Conservation (phyloP, 2,888 invertebrate genomes). For the Dasysyrphus albostriatus region DNA sequence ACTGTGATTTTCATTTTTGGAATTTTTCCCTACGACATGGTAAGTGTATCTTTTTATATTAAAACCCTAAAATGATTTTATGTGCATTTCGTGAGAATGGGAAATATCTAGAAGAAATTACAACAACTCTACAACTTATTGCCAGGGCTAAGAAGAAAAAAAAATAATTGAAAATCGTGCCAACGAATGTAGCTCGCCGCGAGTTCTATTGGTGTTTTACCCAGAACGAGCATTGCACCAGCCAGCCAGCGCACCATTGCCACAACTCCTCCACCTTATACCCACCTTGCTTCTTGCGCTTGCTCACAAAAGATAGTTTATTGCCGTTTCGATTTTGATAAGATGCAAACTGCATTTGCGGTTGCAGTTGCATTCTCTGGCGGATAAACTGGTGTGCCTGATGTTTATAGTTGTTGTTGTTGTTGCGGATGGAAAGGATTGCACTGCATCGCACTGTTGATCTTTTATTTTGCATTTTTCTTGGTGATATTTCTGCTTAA, state of each 20-base stretch:
- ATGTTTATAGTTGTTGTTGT: not conserved
- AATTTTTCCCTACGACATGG: constrained; percentile 65
- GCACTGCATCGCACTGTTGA: not conserved
- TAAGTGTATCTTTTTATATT: constrained; percentile 36
- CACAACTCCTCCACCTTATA: constrained; percentile 18
- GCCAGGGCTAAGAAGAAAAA: constrained; percentile 65
- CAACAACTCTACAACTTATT: constrained; percentile 25
- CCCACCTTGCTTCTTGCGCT: constrained; percentile 26
- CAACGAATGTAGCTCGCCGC: constrained; percentile 49
- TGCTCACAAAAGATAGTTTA: constrained; percentile 67
- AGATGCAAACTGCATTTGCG: constrained; percentile 67
- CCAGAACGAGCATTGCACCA: constrained; percentile 7
- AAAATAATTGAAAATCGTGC: constrained; percentile 71
- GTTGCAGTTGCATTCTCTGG: constrained; percentile 43
- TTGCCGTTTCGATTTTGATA: constrained; percentile 75
- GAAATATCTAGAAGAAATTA: constrained; percentile 30
- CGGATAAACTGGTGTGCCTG: constrained; percentile 42
- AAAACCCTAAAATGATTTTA: constrained; percentile 39
- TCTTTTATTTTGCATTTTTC: constrained; percentile 62
- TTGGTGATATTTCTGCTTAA: constrained; percentile 71
- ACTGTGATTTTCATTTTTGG: constrained; percentile 52
- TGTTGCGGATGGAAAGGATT: constrained; percentile 14
- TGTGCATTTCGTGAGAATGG: constrained; percentile 74
- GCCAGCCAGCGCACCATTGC: constrained; percentile 1
- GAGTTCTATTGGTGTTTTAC: constrained; percentile 47